A percentile compares a stretch with the other conserved stretches of the same genome.
Conservation (phyloP, 2,797 vertebrate species). For the Prunella strophiata region DNA sequence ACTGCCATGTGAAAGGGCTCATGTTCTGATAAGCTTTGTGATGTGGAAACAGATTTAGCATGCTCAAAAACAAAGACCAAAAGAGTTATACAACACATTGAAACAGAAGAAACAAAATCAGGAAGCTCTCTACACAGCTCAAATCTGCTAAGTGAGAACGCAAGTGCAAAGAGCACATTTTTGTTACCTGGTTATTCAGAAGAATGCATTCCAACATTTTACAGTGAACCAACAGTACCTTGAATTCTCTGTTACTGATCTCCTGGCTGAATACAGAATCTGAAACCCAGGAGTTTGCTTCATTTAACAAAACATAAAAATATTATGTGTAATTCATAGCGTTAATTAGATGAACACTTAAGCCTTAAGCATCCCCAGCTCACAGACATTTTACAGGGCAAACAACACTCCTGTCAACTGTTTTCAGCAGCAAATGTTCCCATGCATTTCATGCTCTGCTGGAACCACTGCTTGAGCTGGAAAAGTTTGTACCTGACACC, state of each 20-base stretch:
- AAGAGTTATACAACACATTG: neutral
- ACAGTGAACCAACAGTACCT: neutral
- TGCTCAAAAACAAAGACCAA: neutral
- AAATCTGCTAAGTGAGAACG: neutral
- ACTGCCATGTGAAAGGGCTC: neutral
- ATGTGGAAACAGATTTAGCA: neutral
- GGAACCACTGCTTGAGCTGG: neutral
- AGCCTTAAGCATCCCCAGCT: neutral
- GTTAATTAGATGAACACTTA: neutral
- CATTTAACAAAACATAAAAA: neutral
- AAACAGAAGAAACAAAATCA: neutral
- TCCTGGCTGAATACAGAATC: neutral
- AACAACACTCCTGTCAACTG: neutral
- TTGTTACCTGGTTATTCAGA: neutral
- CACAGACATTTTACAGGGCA: neutral
- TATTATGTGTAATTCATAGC: accelerated
- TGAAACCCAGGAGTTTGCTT: neutral
- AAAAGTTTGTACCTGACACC: neutral
- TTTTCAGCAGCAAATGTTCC: neutral
- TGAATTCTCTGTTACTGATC: neutral
- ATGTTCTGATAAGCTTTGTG: neutral
- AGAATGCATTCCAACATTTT: neutral
- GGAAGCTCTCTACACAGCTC: neutral
- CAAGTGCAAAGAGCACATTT: neutral
- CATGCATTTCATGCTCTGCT: neutral